These are phyloP conservation scores for Gymnorhina tibicen DNA, from an alignment of 2,113 vertebrate genomes.

Conservation along the genomic window DNA sequence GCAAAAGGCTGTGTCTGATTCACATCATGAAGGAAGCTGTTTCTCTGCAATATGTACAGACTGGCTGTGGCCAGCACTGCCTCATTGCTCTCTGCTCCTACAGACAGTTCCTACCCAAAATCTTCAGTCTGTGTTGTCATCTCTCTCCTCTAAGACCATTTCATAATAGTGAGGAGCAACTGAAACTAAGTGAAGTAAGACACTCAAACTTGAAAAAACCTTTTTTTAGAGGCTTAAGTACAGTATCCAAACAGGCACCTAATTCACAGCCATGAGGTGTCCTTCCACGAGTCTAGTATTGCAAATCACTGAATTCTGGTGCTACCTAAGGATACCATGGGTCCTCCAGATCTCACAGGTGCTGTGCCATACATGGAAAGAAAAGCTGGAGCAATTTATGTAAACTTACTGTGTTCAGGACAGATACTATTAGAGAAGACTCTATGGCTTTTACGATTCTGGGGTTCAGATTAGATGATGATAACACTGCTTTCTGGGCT, in stretches of 20 bases:
- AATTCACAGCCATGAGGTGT: neutral
- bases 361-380: neutral
- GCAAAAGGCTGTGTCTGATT: neutral
- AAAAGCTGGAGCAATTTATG: neutral
- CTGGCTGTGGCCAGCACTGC: neutral
- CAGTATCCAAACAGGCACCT: neutral
- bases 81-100: neutral
- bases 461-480: neutral
- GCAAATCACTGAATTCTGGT: neutral
- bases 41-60: neutral
- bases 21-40: neutral
- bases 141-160: neutral
- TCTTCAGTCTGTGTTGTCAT: neutral
- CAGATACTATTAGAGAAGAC: neutral
- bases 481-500: neutral
- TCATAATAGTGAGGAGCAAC: neutral
- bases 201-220: neutral
- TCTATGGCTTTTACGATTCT: neutral
- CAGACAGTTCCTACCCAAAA: neutral
- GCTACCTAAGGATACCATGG: neutral
- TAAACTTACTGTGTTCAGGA: neutral
- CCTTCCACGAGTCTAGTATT: neutral
- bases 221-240: neutral
- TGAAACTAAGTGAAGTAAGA: neutral
- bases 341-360: neutral